Evolutionary conservation across 2,888 invertebrate genomes (phyloP).

Genomic region (Plusia festucae): DNA sequence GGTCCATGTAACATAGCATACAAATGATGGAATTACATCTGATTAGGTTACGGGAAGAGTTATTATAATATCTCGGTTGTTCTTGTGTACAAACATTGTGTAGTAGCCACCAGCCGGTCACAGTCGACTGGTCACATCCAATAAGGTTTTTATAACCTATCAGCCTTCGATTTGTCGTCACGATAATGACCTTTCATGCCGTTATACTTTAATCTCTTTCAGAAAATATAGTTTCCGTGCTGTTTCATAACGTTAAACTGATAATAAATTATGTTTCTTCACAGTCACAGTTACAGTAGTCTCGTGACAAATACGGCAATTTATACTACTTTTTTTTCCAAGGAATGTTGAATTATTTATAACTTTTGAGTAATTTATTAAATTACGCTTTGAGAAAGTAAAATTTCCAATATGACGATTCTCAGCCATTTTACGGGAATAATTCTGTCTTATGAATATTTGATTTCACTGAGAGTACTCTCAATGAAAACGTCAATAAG

Average conservation of each 20-base stretch:
- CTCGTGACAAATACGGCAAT: not conserved
- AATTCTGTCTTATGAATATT: not conserved
- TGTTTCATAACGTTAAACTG: not conserved
- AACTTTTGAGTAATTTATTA: not conserved
- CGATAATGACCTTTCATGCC: conserved; percentile 21
- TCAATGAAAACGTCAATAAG: not conserved
- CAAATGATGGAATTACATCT: conserved; percentile 3
- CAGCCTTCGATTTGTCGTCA: conserved; percentile 46
- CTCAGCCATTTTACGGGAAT: no score
- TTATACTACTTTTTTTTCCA: not conserved
- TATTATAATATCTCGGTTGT: not conserved
- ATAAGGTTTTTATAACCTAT: conserved; percentile 30
- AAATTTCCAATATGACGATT: not conserved
- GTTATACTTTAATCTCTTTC: not conserved
- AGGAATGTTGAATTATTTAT: not conserved
- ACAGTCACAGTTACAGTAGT: not conserved
- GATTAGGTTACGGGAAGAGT: conserved; percentile 17
- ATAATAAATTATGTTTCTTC: not conserved
- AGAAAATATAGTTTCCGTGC: conserved; percentile 2
- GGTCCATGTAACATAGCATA: conserved; percentile 8
- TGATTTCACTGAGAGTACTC: not conserved
- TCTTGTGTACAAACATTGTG: not conserved
- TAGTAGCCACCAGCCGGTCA: conserved; percentile 18
- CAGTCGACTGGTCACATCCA: conserved; percentile 24
- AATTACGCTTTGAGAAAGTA: not conserved